These are phyloP conservation scores for Daktulosphaira vitifoliae DNA, from an alignment of 1,140 invertebrate species.

Conservation along the genomic window DNA sequence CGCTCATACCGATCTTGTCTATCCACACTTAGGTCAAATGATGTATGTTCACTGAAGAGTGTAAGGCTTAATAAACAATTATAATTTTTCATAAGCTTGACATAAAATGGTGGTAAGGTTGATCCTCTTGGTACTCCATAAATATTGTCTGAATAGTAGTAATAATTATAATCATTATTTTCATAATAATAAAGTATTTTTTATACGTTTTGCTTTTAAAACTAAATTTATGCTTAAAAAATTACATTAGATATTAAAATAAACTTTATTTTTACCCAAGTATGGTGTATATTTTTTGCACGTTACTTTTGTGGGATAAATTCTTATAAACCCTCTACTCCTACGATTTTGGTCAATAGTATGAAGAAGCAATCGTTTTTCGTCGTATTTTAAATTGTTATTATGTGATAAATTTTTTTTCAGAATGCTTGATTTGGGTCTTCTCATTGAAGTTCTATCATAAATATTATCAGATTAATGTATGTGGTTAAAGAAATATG, in stretches of 20 bases:
- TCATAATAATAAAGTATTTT: too few relatives aligned
- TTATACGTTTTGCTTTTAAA: too few relatives aligned
- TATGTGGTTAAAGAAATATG: background rate
- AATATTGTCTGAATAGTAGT: constrained; percentile 5
- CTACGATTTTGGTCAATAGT: constrained; percentile 73
- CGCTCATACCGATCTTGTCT: constrained; percentile 20
- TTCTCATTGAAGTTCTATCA: background rate
- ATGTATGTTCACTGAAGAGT: background rate
- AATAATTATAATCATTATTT: too few relatives aligned
- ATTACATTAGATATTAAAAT: too few relatives aligned
- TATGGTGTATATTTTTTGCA: constrained; percentile 72
- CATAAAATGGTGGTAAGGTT: constrained; percentile 16
- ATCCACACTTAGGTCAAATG: background rate
- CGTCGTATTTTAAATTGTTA: constrained; percentile 59
- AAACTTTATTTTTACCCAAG: too few relatives aligned
- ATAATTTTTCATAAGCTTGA: constrained; percentile 15
- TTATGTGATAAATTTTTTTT: background rate
- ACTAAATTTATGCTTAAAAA: too few relatives aligned
- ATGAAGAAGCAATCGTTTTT: constrained; percentile 65
- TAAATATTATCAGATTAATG: background rate
- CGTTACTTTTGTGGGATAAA: constrained; percentile 80
- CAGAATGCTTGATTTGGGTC: constrained; percentile 1
- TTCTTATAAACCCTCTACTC: constrained; percentile 79
- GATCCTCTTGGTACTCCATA: constrained; percentile 16
- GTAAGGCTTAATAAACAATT: constrained; percentile 2